Conservation (phyloP, 2,888 invertebrate genomes). For the Abrostola triplasia region DNA sequence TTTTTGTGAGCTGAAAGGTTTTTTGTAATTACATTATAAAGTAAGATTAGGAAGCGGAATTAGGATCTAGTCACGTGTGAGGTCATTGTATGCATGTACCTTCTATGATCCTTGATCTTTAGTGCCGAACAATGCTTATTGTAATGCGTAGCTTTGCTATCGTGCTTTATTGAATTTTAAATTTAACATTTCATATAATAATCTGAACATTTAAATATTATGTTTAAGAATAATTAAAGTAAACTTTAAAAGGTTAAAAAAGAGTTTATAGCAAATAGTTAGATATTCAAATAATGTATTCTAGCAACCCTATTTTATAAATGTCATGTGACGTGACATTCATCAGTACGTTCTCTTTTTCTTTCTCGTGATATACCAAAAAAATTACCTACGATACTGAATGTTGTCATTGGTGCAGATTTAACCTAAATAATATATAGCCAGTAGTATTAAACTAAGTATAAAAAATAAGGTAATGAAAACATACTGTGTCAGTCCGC, state of each 20-base stretch:
- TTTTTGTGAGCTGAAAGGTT: neutral
- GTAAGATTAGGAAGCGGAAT: conserved; percentile 14
- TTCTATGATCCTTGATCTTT: conserved; percentile 9
- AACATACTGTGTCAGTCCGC: conserved; percentile 51
- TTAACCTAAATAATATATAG: accelerated
- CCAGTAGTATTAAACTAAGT: neutral
- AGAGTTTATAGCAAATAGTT: no score
- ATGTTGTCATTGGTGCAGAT: conserved; percentile 37
- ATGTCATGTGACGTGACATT: conserved; percentile 70
- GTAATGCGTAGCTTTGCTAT: neutral
- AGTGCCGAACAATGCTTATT: neutral
- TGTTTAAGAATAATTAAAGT: no score
- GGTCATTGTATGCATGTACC: conserved; percentile 1
- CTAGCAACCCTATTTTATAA: conserved; percentile 42
- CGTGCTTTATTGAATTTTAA: no score
- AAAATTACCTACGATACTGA: accelerated
- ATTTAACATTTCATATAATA: no score
- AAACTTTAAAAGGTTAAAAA: no score
- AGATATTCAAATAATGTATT: conserved; percentile 5
- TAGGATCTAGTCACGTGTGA: conserved; percentile 5
- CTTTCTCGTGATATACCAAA: neutral
- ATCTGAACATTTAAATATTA: no score
- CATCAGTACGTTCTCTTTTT: conserved; percentile 49
- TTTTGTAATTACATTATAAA: neutral
- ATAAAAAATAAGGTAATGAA: conserved; percentile 2